Conservation (phyloP, 2,888 invertebrate genomes). For the Caenorhabditis auriculariae region DNA sequence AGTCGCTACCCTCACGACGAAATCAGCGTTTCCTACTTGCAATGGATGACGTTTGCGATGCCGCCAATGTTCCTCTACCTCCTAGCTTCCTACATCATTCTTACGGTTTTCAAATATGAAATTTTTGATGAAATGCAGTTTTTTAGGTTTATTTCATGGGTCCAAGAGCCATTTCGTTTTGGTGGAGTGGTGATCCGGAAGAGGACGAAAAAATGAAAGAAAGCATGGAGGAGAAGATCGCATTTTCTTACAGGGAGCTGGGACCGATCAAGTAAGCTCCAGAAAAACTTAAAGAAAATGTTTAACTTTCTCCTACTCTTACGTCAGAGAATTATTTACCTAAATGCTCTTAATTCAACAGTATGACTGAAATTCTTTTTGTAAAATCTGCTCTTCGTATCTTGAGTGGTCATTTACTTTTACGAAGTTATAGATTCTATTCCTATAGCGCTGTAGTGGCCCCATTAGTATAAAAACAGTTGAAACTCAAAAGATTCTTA, state of each 20-base stretch:
- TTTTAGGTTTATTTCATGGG: conserved; percentile 25
- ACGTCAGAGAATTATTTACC: too few species aligned
- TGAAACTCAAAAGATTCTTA: too few species aligned
- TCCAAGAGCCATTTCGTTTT: conserved; percentile 6
- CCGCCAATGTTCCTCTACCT: conserved; percentile 37
- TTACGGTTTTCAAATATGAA: conserved; percentile 11
- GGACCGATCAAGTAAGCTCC: conserved; percentile 20
- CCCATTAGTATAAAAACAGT: too few species aligned
- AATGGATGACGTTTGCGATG: conserved; percentile 42
- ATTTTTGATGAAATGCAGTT: neutral
- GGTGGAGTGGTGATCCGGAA: conserved; percentile 20
- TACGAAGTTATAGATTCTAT: too few species aligned
- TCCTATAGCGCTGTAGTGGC: too few species aligned
- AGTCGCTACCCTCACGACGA: conserved; percentile 26
- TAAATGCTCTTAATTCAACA: too few species aligned
- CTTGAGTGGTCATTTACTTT: too few species aligned
- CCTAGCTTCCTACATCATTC: conserved; percentile 29
- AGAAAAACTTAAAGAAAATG: neutral
- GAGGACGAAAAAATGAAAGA: conserved; percentile 11
- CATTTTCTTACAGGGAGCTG: conserved; percentile 17
- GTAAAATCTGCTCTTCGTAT: too few species aligned
- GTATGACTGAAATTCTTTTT: too few species aligned
- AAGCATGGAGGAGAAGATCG: conserved; percentile 24
- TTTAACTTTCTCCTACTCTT: neutral
- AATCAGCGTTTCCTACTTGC: conserved; percentile 30